Evolutionary conservation across 2,888 invertebrate species (phyloP), one percentile per base, ranked within the genome.

Genomic region (Phalangium opilio): DNA sequence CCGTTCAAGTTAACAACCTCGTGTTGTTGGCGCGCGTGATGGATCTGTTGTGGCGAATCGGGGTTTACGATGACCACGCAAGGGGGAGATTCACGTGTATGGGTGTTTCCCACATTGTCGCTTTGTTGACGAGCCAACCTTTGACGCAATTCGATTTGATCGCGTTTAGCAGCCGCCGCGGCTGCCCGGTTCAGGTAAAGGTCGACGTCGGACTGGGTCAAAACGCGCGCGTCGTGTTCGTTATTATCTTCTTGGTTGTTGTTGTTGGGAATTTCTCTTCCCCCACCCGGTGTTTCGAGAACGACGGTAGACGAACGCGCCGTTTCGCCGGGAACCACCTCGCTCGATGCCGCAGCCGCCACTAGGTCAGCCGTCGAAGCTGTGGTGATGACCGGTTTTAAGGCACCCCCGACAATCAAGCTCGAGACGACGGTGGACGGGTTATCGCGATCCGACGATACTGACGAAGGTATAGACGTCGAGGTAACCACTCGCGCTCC

Each of bases 151-250:
- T 15, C 36, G 17, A 5, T 36, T n/a, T 15, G 36, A 15, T 36
- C 36, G 17, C 36, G 34, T 15, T 15, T 46, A 10, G 40, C 44
- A 10, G 40, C 44, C 7, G 49, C 46, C 2, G 46, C 20, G 8
- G 44, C 41, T 3, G 27, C 27, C 15, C 48, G 45, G 8, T 45
- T 48, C 17, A 50, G 20, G 18, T 48, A 50, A 33, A 48, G 40
- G 27, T 50, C 48, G n/a, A 50, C 45, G 11, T 50, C 50, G 20
- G 45, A 43, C 7, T 43, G 20, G 4, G 48, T 36, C 14, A 50
- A 12, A 27, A 48, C 50, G 27, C 15, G 43, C 7, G 42, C 18
- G 27, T 44, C 47, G 3, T 39, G 11, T 12, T 11, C 39, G 39
- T 15, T 19, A 18, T 17, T 10, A 19, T 39, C 39, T 39, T 18